Evolutionary conservation across 2,797 vertebrate species (phyloP).

Genomic region (Micromesistius poutassou): DNA sequence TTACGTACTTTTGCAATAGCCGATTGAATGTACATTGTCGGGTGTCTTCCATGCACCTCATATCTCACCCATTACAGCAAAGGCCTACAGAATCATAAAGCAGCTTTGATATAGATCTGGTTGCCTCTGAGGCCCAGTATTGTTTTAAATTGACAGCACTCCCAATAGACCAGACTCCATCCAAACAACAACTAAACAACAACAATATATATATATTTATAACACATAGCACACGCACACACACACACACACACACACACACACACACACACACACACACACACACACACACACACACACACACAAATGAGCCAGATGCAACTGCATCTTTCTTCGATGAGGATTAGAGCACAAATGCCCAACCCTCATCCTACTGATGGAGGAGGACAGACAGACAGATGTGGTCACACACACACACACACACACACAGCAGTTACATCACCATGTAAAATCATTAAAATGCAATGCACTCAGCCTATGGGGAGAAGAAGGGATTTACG

Average conservation of each 20-base stretch:
- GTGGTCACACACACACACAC: neutral
- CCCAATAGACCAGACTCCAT: too few relatives aligned
- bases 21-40: neutral
- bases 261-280: neutral
- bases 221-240: too few relatives aligned
- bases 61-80: neutral
- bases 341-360: constrained; percentile 41
- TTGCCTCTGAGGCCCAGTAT: neutral
- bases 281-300: neutral
- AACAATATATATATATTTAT: too few relatives aligned
- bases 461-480: too few relatives aligned
- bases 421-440: neutral
- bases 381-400: constrained; percentile 3
- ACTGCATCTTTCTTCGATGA: constrained; percentile 35
- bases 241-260: too few relatives aligned
- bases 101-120: neutral
- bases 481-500: too few relatives aligned
- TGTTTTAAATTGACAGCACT: too few relatives aligned
- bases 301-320: constrained; percentile 53
- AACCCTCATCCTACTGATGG: neutral
- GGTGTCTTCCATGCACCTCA: neutral
- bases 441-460: too few relatives aligned
- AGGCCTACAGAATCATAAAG: neutral
- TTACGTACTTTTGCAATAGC: constrained; percentile 47
- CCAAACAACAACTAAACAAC: too few relatives aligned